phyloP scores from a whole-genome alignment of 2,888 invertebrate species.

The Reticulitermes lucifugus region DNA sequence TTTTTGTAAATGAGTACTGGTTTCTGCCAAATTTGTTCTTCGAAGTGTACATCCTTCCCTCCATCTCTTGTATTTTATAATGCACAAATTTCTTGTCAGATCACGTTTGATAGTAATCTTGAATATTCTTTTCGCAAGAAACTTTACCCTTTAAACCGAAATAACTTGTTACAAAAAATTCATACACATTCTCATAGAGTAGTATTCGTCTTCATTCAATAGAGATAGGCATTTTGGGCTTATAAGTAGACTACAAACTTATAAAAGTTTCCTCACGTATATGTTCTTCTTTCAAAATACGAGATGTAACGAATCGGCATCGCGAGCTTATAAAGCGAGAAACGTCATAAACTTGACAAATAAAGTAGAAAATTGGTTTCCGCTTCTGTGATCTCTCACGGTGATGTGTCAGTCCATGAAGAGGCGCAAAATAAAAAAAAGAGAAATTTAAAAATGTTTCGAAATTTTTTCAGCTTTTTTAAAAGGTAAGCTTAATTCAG shows the following conservation, averaged over 20 bases:
- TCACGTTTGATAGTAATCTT: neutral
- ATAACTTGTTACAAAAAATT: neutral
- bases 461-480: neutral
- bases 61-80: neutral
- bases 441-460: neutral
- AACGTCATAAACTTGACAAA: neutral
- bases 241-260: neutral
- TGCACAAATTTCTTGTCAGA: neutral
- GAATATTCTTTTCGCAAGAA: neutral
- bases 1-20: constrained; percentile 2
- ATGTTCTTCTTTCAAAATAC: neutral
- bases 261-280: neutral
- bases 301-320: neutral
- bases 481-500: neutral
- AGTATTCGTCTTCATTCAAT: neutral
- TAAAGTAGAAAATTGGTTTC: constrained; percentile 3
- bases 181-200: neutral
- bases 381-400: neutral
- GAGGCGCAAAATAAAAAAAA: neutral
- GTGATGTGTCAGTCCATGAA: neutral
- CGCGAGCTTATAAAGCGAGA: neutral
- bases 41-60: neutral
- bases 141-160: neutral
- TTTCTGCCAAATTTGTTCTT: neutral
- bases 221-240: neutral